Conservation (phyloP, 2,797 vertebrate species). For the Darevskia nairensis region DNA sequence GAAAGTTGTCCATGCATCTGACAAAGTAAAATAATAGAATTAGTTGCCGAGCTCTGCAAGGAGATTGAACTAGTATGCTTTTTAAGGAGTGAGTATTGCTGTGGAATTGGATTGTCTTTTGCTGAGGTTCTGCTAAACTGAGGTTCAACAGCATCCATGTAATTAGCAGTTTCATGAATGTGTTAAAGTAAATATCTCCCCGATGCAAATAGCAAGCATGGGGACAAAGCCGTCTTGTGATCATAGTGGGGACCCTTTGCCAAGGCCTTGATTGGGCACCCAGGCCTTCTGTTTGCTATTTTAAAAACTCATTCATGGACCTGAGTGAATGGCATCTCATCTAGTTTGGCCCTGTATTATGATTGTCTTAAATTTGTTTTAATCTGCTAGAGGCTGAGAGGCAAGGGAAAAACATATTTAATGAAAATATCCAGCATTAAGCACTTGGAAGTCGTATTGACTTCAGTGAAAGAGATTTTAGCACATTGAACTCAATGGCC, state of each 20-base stretch:
- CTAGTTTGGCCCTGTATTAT: neutral
- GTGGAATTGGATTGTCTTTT: neutral
- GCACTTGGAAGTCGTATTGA: neutral
- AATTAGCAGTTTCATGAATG: neutral
- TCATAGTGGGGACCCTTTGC: no score
- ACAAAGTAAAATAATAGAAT: neutral
- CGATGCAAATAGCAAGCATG: no score
- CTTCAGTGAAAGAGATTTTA: neutral
- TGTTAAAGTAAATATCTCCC: neutral
- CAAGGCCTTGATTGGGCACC: no score
- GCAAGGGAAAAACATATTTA: neutral
- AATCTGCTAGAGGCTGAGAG: neutral
- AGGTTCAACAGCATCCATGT: neutral
- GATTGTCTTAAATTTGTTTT: neutral
- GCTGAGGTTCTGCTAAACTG: neutral
- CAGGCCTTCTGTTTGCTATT: neutral
- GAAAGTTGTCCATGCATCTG: neutral
- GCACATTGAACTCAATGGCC: neutral
- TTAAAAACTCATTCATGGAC: neutral
- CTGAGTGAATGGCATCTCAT: neutral
- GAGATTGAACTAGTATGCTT: neutral
- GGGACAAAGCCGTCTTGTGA: no score
- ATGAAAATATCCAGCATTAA: neutral
- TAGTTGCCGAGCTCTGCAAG: neutral
- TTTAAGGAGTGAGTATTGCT: neutral